Conservation (phyloP, 2,113 vertebrate species). For the Gadus macrocephalus region DNA sequence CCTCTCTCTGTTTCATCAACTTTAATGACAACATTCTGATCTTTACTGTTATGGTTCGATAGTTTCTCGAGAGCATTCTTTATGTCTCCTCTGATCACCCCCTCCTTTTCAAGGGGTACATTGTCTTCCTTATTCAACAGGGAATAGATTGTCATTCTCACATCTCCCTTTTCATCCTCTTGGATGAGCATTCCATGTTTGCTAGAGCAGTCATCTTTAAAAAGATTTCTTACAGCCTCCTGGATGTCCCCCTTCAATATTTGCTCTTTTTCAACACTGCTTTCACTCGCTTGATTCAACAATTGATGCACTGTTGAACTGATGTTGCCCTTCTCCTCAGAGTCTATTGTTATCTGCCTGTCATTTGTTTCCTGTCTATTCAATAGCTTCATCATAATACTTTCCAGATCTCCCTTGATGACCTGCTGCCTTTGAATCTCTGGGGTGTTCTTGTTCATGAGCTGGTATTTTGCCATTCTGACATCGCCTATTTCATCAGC, state of each 20-base stretch:
- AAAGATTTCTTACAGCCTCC: conserved; percentile 81
- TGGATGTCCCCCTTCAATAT: conserved; percentile 82
- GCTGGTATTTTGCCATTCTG: conserved; percentile 88
- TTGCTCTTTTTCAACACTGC: conserved; percentile 77
- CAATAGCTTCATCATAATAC: conserved; percentile 84
- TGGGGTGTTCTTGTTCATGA: conserved; percentile 82
- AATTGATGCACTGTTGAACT: conserved; percentile 79
- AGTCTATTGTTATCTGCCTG: conserved; percentile 74
- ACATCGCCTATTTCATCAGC: conserved; percentile 87
- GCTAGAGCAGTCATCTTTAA: conserved; percentile 62
- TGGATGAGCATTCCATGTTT: conserved; percentile 89
- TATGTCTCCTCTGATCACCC: conserved; percentile 79
- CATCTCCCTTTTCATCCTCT: conserved; percentile 87
- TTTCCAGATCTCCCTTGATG: conserved; percentile 80
- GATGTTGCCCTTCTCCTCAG: conserved; percentile 85
- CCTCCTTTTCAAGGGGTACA: conserved; percentile 66
- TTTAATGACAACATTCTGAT: conserved; percentile 67
- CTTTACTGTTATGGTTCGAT: conserved; percentile 62
- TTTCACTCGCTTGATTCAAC: conserved; percentile 73
- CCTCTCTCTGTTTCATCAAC: conserved; percentile 81
- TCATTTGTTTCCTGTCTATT: conserved; percentile 68
- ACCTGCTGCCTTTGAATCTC: conserved; percentile 86
- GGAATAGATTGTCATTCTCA: conserved; percentile 89
- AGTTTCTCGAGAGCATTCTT: conserved; percentile 76
- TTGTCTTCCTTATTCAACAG: conserved; percentile 79